These are phyloP conservation scores for Taenioides sp. DNA, from an alignment of 2,797 vertebrate genomes.

Conservation along the genomic window DNA sequence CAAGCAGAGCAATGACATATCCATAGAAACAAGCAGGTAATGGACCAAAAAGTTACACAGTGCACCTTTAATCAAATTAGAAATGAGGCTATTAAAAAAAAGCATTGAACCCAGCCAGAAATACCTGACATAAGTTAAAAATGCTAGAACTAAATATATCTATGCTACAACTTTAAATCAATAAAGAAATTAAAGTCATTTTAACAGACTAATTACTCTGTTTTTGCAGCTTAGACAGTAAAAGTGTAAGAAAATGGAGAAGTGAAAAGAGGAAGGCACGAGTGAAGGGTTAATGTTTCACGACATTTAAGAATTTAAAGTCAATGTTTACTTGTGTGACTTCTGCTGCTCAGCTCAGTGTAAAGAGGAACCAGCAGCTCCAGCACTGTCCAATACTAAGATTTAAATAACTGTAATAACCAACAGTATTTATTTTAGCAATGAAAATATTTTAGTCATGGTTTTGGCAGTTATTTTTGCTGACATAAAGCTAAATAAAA, in stretches of 20 bases:
- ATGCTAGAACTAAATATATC: not conserved
- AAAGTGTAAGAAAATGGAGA: not conserved
- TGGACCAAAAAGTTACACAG: too few species aligned
- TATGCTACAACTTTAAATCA: not conserved
- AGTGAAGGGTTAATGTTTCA: slow-evolving; percentile 3
- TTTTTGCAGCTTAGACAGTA: not conserved
- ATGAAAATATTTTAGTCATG: too few species aligned
- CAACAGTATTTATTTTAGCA: too few species aligned
- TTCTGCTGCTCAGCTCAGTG: not conserved
- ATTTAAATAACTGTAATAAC: not conserved
- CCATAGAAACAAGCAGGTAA: too few species aligned
- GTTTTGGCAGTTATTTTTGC: too few species aligned
- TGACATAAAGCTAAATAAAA: too few species aligned
- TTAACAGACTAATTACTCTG: too few species aligned
- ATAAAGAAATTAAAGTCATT: too few species aligned
- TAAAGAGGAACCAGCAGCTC: not conserved
- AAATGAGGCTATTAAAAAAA: too few species aligned
- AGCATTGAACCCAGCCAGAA: too few species aligned
- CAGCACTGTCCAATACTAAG: not conserved
- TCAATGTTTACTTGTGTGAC: slow-evolving; percentile 5
- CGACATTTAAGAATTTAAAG: not conserved
- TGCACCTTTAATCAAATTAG: too few species aligned
- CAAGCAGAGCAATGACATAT: too few species aligned
- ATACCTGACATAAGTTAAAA: not conserved
- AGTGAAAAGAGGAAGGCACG: slow-evolving; percentile 1